phyloP scores from a whole-genome alignment of 2,888 invertebrate species.

The Sarcophaga rosellei region DNA sequence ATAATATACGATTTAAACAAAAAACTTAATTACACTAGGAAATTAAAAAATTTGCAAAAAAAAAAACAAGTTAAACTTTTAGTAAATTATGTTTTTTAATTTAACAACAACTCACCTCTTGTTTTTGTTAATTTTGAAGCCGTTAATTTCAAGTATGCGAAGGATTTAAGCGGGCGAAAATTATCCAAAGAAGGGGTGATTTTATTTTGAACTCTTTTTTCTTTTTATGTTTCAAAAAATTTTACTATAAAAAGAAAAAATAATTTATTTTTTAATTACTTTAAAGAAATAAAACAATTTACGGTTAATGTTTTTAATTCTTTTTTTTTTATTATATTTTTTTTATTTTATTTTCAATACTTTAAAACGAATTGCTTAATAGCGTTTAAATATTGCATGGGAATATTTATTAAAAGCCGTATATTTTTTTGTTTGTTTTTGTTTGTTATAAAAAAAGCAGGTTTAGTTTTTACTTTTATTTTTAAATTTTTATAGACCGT shows the following conservation, averaged over 20 bases:
- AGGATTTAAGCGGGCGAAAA: not conserved
- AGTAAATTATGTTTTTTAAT: no score
- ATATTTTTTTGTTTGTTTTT: not conserved
- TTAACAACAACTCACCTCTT: not conserved
- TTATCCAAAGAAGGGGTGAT: not conserved
- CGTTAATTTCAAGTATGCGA: not conserved
- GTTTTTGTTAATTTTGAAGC: not conserved
- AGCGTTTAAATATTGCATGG: not conserved
- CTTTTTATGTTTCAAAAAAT: not conserved
- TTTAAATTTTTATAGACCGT: not conserved
- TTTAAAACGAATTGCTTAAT: not conserved
- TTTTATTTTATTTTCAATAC: not conserved
- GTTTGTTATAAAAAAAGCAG: not conserved
- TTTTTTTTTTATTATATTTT: no score
- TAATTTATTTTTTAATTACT: not conserved
- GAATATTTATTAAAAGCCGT: not conserved
- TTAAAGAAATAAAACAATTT: not conserved
- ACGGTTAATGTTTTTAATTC: no score
- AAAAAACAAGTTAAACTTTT: no score
- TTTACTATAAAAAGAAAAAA: not conserved
- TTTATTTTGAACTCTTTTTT: not conserved
- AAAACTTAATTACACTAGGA: no score
- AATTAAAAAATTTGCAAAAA: no score
- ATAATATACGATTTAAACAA: no score
- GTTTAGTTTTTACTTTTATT: constrained; percentile 9